phyloP scores from a whole-genome alignment of 2,888 invertebrate species.

The Steinernema hermaphroditum region DNA sequence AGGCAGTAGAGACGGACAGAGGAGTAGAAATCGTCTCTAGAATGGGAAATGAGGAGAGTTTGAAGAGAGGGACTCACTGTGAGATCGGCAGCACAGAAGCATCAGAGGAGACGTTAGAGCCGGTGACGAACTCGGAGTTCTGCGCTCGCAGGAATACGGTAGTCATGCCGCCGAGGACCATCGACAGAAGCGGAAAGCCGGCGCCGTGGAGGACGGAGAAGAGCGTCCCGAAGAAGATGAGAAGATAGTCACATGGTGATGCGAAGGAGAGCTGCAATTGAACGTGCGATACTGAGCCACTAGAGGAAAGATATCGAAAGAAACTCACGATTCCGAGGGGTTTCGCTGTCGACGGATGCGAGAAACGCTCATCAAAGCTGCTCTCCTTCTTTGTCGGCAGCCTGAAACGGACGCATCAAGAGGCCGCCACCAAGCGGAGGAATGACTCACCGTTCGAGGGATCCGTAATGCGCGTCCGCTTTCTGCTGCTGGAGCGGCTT shows the following conservation, averaged over 20 bases:
- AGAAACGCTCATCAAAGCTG: neutral
- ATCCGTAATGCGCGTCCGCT: neutral
- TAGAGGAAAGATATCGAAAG: too few relatives aligned
- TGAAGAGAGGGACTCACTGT: constrained; percentile 34
- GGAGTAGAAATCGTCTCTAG: constrained; percentile 60
- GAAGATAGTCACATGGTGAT: neutral
- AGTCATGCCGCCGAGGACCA: constrained; percentile 1
- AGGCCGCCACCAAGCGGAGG: too few relatives aligned
- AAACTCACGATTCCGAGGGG: neutral
- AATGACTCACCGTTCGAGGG: neutral
- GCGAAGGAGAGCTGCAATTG: neutral
- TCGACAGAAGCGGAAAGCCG: neutral
- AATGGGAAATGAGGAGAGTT: too few relatives aligned
- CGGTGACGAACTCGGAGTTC: constrained; percentile 52
- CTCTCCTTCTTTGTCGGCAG: too few relatives aligned
- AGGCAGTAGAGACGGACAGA: constrained; percentile 54
- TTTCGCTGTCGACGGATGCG: neutral
- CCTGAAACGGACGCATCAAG: too few relatives aligned
- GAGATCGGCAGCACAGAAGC: constrained; percentile 35
- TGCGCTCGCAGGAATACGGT: constrained; percentile 67
- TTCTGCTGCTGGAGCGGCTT: constrained; percentile 5
- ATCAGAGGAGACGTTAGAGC: constrained; percentile 31
- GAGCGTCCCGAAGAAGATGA: neutral
- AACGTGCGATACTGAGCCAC: too few relatives aligned
- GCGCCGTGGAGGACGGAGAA: neutral